phyloP scores from a whole-genome alignment of 1,140 invertebrate genomes.

The Solen grandis region DNA sequence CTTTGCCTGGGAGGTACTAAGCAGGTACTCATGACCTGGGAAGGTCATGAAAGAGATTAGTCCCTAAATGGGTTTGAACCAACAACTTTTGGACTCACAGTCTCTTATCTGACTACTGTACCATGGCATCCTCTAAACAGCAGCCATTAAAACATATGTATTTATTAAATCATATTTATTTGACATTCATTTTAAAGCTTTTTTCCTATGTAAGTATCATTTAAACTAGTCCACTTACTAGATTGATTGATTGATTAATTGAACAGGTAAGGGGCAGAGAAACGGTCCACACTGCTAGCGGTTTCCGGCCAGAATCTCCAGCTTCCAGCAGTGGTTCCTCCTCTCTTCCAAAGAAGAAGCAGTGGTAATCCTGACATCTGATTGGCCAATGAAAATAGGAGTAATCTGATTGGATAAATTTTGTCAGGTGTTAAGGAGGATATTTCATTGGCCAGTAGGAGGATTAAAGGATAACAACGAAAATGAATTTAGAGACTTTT shows the following conservation, averaged over 20 bases:
- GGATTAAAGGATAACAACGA: no score
- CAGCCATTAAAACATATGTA: neutral
- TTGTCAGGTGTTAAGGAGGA: no score
- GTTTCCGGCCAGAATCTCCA: slow-evolving; percentile 37
- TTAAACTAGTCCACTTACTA: no score
- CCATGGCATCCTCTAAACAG: neutral
- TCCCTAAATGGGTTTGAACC: no score
- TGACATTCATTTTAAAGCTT: neutral
- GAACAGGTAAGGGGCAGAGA: slow-evolving; percentile 48
- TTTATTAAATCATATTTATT: neutral
- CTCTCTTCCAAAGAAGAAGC: slow-evolving; percentile 48
- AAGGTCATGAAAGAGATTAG: no score
- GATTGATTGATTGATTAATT: no score
- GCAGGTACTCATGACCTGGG: neutral
- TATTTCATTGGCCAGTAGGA: no score
- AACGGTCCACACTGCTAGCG: slow-evolving; percentile 48
- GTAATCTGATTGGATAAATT: no score
- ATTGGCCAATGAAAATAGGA: no score
- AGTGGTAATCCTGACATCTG: no score
- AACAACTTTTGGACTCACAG: no score
- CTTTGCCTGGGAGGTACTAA: neutral
- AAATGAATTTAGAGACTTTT: no score
- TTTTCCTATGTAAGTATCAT: neutral
- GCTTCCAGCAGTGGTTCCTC: slow-evolving; percentile 34
- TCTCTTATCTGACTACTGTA: neutral